Evolutionary conservation across 2,888 invertebrate genomes (phyloP).

Genomic region (Drosophila picticornis): DNA sequence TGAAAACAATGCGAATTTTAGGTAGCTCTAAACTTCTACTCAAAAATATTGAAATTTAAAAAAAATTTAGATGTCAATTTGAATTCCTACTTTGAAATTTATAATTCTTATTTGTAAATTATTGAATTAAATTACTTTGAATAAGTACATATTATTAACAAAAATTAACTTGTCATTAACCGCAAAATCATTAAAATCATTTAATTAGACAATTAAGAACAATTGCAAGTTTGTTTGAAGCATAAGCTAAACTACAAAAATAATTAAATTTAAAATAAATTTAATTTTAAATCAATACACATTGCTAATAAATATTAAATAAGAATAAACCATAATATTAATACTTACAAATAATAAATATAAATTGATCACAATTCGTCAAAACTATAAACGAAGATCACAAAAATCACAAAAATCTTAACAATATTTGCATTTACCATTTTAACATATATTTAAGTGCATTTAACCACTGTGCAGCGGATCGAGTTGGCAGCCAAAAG

Average conservation of each 20-base stretch:
- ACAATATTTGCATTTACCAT: neutral
- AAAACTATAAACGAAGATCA: too few species aligned
- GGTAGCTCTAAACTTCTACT: neutral
- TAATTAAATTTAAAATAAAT: neutral
- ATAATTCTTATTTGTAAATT: too few species aligned
- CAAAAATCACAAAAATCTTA: neutral
- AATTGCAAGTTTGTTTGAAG: too few species aligned
- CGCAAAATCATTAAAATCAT: too few species aligned
- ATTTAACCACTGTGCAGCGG: constrained; percentile 38
- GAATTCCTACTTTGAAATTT: neutral
- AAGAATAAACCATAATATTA: neutral
- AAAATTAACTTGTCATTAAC: too few species aligned
- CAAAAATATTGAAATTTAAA: neutral
- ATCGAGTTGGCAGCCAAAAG: constrained; percentile 58
- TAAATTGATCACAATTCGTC: neutral
- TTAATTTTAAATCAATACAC: neutral
- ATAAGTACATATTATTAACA: too few species aligned
- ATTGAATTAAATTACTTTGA: neutral
- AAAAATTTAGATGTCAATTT: neutral
- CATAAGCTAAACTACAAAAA: neutral
- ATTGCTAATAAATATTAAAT: neutral
- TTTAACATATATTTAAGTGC: neutral
- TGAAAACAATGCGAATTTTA: neutral
- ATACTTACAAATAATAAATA: neutral
- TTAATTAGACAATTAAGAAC: too few species aligned